Conservation (phyloP, 2,113 vertebrate genomes). For the Myanophis thanlyinensis region DNA sequence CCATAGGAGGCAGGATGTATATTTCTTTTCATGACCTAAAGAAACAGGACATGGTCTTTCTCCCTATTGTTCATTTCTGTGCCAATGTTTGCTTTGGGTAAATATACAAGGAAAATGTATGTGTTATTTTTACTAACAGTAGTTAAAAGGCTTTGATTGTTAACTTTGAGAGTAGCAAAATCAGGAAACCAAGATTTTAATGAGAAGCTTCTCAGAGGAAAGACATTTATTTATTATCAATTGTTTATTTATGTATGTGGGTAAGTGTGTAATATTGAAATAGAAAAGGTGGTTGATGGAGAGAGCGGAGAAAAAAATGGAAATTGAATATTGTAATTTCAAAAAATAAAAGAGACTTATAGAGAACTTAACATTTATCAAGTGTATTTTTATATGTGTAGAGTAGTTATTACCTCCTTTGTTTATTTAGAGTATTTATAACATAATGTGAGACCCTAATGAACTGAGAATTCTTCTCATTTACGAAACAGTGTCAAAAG, state of each 20-base stretch:
- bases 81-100: constrained; percentile 35
- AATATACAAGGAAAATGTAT: constrained; percentile 11
- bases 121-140: constrained; percentile 30
- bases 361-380: background rate
- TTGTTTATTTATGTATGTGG: constrained; percentile 34
- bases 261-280: constrained; percentile 56
- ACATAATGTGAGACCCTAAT: background rate
- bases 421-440: background rate
- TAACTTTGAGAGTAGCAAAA: constrained; percentile 39
- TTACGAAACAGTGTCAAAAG: background rate
- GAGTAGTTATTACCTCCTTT: background rate
- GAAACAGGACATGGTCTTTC: background rate
- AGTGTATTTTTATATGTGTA: background rate
- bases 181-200: constrained; percentile 52
- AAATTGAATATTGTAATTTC: background rate
- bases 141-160: constrained; percentile 40
- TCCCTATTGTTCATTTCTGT: constrained; percentile 30
- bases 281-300: constrained; percentile 28
- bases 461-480: background rate
- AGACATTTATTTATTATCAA: constrained; percentile 61
- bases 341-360: background rate
- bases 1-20: background rate
- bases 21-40: background rate
- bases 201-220: constrained; percentile 65
- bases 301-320: constrained; percentile 20